These are phyloP conservation scores for Rhinichthys osculus DNA, from an alignment of 2,797 vertebrate genomes.

Conservation along the genomic window DNA sequence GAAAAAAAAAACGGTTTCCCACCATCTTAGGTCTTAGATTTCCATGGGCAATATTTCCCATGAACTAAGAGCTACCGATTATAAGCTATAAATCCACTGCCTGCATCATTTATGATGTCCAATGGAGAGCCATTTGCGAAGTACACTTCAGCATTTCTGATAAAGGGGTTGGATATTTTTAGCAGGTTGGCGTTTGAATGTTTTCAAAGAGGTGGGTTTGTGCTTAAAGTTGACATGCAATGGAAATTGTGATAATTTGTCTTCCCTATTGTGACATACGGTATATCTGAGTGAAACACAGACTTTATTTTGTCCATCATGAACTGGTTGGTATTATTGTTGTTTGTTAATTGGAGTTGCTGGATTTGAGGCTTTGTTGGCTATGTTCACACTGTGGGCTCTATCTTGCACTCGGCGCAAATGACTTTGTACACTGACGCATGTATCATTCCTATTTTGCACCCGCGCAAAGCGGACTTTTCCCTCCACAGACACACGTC, in stretches of 20 bases:
- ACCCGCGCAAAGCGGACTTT: too few relatives aligned
- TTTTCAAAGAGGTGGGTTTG: slow-evolving; percentile 10
- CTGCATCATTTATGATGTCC: slow-evolving; percentile 40
- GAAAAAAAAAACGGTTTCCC: not conserved
- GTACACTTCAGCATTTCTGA: slow-evolving; percentile 33
- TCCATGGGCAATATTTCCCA: slow-evolving; percentile 3
- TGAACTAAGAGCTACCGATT: slow-evolving; percentile 27
- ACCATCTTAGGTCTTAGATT: slow-evolving; percentile 4
- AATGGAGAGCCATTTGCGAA: slow-evolving; percentile 31
- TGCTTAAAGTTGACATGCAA: slow-evolving; percentile 4
- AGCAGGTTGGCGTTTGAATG: not conserved
- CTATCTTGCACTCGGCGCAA: too few relatives aligned
- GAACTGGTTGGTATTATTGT: not conserved
- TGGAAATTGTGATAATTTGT: not conserved
- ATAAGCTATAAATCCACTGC: slow-evolving; percentile 37
- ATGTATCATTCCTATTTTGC: too few relatives aligned
- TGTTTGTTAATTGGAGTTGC: not conserved
- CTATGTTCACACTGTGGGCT: too few relatives aligned
- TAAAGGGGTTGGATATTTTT: slow-evolving; percentile 26
- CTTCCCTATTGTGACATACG: not conserved
- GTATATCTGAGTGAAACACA: not conserved
- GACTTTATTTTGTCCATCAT: not conserved
- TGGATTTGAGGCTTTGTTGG: not conserved
- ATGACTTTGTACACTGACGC: too few relatives aligned
- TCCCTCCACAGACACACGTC: too few relatives aligned